Evolutionary conservation across 2,888 invertebrate genomes (phyloP), one percentile per base, ranked within the genome.

Genomic region (Drosophila pegasa): DNA sequence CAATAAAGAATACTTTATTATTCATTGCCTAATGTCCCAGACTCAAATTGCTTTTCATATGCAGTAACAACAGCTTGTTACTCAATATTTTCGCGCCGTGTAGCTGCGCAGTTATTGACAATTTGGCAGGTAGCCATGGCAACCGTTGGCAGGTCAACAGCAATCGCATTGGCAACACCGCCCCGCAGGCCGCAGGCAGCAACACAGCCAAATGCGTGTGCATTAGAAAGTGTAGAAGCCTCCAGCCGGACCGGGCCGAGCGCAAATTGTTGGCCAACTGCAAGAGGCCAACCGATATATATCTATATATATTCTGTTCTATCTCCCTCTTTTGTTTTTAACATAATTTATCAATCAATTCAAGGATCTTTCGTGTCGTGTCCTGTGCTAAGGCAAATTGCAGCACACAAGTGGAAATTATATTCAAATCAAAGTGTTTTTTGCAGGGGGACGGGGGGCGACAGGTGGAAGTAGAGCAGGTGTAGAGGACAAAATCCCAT

Each of bases 91-190:
- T 76, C 55, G 47, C 51, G 38, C 60, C 18, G 75, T 75, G 75
- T 58, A 78, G 48, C 72, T 56, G 64, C 71, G 60, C 73, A 71
- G 80, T 80, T 84, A 87, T 83, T 82, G 87, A 83, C 81, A 78
- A 78, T 87, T 83, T 83, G 88, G 88, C 84, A 77, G 81, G 73
- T 86, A 71, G 85, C 73, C 87, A 73, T 71, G 85, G 75, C 78
- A 84, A 84, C 89, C 71, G 81, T 84, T 84, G 85, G 73, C 75
- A 84, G 84, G 87, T 78, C 84, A 84, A 84, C 80, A 59, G 45
- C 56, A 65, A 52, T 52, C 52, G 38, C 52, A 52, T 27, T 52
- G 37, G 37, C 52, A 52, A 51, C 35, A 66, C 45, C 27, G 7
- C 10, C 27, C 27, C 64, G 58, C 8, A 14, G n/a, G n/a, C n/a